Base-by-base conservation (phyloP, 1,140 invertebrate species). In the Neodiprion virginianus region DNA sequence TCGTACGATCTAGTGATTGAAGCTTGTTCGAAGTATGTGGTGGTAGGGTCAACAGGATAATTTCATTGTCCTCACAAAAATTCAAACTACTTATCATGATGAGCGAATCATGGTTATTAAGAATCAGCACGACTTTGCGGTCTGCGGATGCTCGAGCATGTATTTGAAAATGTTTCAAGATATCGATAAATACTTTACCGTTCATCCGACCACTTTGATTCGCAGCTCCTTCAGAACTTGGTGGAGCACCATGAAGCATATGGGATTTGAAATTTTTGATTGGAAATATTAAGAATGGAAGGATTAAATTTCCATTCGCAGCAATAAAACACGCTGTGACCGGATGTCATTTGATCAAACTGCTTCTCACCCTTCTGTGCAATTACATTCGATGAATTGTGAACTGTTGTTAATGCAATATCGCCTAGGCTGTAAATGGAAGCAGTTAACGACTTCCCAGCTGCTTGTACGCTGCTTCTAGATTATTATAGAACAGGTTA, bases 81-180 rank as follows among this genome's bases (percentile, higher is more conserved):
- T 85, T 71, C 21, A 87, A 78, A 61, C 69, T 67, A 50, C 77
- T 74, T 61, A 80, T 65, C 61, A 73, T 74, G 48, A 78, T 40
- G 73, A 83, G 78, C 50, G 84, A 85, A 49, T 83, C 82, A 73
- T 89, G 87, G 75, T 89, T 89, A 80, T 90, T 87, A 7, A 82
- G 73, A 14, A 87, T 74, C 0, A 88, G 72, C 14, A 87, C 76
- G 23, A 85, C 80, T 77, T 73, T 78, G 11, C 75, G 72, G 8
- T 71, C 71, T 28, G 40, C 87, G 91, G 53, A 90, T 92, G 74
- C 91, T 91, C 76, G 74, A 92, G 40, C 88, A 90, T 7, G 77
- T 79, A 53, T 79, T 79, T 87, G 78, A 72, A 89, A 89, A 79
- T 89, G 88, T 73, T 87, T 76, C 72, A 89, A 79, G 9, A 82